Evolutionary conservation across 2,113 vertebrate genomes (phyloP), one percentile per base, ranked within the genome.

Genomic region (Lucifuga dentata): DNA sequence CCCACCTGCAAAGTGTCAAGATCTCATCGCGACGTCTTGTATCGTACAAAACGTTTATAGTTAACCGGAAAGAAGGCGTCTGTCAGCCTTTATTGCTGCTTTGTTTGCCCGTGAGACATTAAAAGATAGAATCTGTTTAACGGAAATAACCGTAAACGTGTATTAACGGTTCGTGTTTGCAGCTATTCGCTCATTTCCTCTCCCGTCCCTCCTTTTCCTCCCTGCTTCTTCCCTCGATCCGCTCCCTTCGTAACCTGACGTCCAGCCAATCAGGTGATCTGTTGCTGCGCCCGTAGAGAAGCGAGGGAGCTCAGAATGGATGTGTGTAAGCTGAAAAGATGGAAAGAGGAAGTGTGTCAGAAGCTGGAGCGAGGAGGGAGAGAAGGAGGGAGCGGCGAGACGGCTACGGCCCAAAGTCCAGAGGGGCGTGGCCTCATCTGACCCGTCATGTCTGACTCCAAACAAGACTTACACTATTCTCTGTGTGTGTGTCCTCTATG

Each of bases 121-220:
- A 78, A 80, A 49, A 44, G 29, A 84, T 73, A 16, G 5, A 0
- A 33, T 62, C 41, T 73, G 20, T 21, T 5, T 53, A n/a, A n/a
- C n/a, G n/a, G n/a, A 58, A 20, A 58, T 69, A 16, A 20, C 43
- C 53, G 32, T 12, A 0, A 36, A 17, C 20, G 9, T 0, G 48
- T 65, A 53, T 72, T 75, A n/a, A 53, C 8, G 38, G 59, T 60
- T 43, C 36, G 5, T 11, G 70, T 12, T 12, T 41, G 13, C n/a
- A 45, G 68, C 53, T 40, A 36, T 73, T 62, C 35, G 19, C 55
- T 82, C 49, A 74, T 79, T 80, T 77, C 63, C 62, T 23, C 67
- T 38, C 20, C 53, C 24, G 20, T 49, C 55, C 52, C 16, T 20
- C 23, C 11, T 64, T 51, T 68, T 36, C 12, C 16, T 7, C 0